Base-by-base conservation (phyloP, 2,113 vertebrate genomes). In the Sceloporus undulatus region DNA sequence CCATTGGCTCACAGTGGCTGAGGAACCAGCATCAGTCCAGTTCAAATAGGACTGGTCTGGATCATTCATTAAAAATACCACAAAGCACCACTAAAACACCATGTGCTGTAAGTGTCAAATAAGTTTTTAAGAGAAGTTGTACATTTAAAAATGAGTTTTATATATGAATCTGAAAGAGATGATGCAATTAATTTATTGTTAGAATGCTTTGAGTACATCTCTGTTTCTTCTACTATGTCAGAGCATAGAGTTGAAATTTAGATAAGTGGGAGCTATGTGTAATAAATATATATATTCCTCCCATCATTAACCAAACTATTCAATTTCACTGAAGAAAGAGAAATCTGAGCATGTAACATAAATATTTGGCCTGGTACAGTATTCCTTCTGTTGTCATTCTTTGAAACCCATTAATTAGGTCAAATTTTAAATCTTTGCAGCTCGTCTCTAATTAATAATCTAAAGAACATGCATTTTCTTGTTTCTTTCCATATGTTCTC, bases 381-480 rank as follows among this genome's bases (percentile, higher is more conserved):
- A 79, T 90, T 78, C 84, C 91, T 88, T 94, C 81, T 80, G 88
- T 94, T 91, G 78, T 59, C 27, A 56, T 90, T 92, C 92, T 88
- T 77, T 87, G 74, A 90, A 75, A 79, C 42, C 38, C 73, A 80
- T 85, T 68, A 91, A 88, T 77, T 91, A 71, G 82, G 66, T 71
- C 66, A 84, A 29, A 16, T 93, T 94, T 93, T 5, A 5, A 90
- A 94, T 93, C 73, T 82, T 88, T 86, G 78, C 88, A 93, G 54
- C 75, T 92, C 87, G 93, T 71, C 66, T 91, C 87, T 92, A 94
- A 95, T 95, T 94, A 95, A 88, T 84, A 88, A 82, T 93, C 92
- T 79, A 78, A 89, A 91, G 92, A 94, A 3, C 80, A 81, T 1
- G 75, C 78, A 85, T 93, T 93, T 94, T 82, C 76, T 52, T 75